Evolutionary conservation across 2,113 vertebrate species (phyloP), one percentile per base, ranked within the genome.

Genomic region (Hemichromis elongatus): DNA sequence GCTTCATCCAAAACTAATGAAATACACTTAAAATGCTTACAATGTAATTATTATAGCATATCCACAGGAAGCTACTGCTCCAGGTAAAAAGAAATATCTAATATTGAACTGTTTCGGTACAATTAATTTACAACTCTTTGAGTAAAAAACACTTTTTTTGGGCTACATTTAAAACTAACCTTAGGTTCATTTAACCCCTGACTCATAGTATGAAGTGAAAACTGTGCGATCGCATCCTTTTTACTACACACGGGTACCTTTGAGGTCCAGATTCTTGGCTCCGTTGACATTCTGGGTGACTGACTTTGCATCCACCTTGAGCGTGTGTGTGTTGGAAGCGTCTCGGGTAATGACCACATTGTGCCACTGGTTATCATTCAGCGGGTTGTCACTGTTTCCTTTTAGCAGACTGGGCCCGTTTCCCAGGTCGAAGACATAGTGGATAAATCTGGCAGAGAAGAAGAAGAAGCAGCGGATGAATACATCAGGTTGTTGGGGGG

Each of bases 241-340:
- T 21, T 4, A 6, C 30, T 52, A 5, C 12, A 19, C 3, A 10
- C 40, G 5, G 9, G 5, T 95, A 99, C 98, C 98, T 98, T 99
- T 99, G 77, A 99, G 96, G 93, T 99, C 98, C 75, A 99, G 97
- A 93, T 99, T 99, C 95, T 98, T 99, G 90, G 98, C 98, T 85
- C 98, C 98, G 7, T 99, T 99, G 94, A 99, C 98, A 88, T 99
- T 97, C 93, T 99, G 98, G n/a, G 98, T 99, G 90, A 99, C 98
- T 26, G 98, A 95, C 83, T 97, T 98, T 2, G 97, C 86, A 45
- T 99, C 98, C 93, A 99, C 98, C 88, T 99, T 99, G 10, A 99
- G 95, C 6, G 97, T 98, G 93, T 99, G 98, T 1, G 97, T 98
- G 94, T 99, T 99, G 84, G 97, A 96, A 88, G 97, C 96, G 47